Evolutionary conservation across 2,888 invertebrate genomes (phyloP).

Genomic region (Ormia ochracea): DNA sequence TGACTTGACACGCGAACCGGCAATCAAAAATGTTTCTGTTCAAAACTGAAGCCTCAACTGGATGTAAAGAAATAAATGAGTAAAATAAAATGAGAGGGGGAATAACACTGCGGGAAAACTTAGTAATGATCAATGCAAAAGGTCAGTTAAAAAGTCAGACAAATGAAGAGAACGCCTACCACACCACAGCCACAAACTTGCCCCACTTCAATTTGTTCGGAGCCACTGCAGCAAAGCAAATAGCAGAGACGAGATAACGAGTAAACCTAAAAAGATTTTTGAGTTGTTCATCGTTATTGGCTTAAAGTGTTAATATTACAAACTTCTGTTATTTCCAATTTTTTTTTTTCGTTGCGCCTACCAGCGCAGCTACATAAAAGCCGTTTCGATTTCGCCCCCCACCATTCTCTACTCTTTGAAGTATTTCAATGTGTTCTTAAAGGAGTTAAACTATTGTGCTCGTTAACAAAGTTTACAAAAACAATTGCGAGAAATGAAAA

Average conservation of each 20-base stretch:
- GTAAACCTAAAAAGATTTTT: not conserved
- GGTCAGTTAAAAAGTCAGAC: conserved; percentile 50
- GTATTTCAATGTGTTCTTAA: conserved; percentile 17
- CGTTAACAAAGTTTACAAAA: conserved; percentile 54
- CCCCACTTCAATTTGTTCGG: conserved; percentile 58
- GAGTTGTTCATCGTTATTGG: not conserved
- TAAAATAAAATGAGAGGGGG: not conserved
- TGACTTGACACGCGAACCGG: conserved; percentile 54
- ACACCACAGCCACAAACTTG: conserved; percentile 30
- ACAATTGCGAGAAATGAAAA: not conserved
- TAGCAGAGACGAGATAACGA: not conserved
- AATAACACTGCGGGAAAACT: conserved; percentile 13
- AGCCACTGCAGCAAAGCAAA: not conserved
- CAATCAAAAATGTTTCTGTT: conserved; percentile 33
- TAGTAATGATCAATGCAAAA: conserved; percentile 47
- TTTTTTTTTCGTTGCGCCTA: not conserved
- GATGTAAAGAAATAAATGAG: conserved; percentile 9
- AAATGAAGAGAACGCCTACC: conserved; percentile 55
- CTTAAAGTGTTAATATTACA: conserved; percentile 53
- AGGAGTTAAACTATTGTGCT: conserved; percentile 57
- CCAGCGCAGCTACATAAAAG: not conserved
- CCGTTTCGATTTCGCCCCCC: conserved; percentile 10
- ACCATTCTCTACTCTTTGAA: not conserved
- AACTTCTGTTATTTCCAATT: conserved; percentile 22
- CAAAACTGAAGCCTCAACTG: conserved; percentile 17